A percentile compares a stretch with the other conserved stretches of the same genome.
Evolutionary conservation across 2,113 vertebrate genomes (phyloP).

Genomic region (Datnioides undecimradiatus): DNA sequence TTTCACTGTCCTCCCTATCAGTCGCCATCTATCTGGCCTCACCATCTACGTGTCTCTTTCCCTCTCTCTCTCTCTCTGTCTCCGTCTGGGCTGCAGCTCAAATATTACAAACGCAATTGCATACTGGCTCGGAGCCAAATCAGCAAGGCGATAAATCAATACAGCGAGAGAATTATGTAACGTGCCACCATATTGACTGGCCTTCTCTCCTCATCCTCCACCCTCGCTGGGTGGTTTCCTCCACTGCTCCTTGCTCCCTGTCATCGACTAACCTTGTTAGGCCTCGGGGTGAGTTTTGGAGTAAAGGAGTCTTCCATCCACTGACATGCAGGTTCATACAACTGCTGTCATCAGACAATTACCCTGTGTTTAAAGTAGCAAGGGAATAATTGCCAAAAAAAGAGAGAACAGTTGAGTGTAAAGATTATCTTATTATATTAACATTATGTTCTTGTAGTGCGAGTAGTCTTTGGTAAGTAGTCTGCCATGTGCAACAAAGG

Average conservation of each 20-base stretch:
- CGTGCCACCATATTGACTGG: conserved; percentile 51
- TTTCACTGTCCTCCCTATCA: conserved; percentile 38
- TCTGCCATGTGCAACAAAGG: not conserved
- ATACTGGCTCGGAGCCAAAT: conserved; percentile 73
- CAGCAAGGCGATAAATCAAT: conserved; percentile 77
- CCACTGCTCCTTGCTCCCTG: conserved; percentile 6
- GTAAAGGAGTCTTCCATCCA: not conserved
- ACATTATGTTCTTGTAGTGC: not conserved
- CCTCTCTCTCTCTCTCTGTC: conserved; percentile 5
- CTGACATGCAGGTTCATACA: not conserved
- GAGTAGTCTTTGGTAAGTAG: not conserved
- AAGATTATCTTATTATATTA: too few species aligned
- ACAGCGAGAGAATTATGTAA: conserved; percentile 77
- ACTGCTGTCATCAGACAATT: not conserved
- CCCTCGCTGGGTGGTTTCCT: conserved; percentile 19
- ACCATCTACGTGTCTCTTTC: conserved; percentile 16
- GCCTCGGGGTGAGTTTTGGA: not conserved
- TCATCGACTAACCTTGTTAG: conserved; percentile 30
- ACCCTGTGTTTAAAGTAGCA: not conserved
- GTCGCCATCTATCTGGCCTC: conserved; percentile 50
- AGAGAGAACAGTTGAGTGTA: not conserved
- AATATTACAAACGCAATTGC: conserved; percentile 65
- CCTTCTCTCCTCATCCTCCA: conserved; percentile 1
- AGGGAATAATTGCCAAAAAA: not conserved
- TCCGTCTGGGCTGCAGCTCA: conserved; percentile 52